Base-by-base conservation (phyloP, 2,113 vertebrate genomes). In the Xyrauchen texanus region DNA sequence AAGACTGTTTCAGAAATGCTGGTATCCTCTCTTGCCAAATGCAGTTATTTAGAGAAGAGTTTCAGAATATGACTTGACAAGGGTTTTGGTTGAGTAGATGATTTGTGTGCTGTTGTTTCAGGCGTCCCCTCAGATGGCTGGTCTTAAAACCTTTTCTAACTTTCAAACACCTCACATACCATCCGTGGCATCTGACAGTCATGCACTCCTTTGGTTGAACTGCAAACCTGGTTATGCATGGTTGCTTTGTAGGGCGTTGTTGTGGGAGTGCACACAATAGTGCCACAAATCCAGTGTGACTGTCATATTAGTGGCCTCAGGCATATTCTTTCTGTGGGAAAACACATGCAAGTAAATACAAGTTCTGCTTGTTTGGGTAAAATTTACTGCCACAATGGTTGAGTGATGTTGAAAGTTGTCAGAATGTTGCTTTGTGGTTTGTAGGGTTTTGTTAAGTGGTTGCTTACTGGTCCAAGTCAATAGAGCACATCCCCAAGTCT, bases 81-180 rank as follows among this genome's bases (percentile, higher is more conserved):
- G 67, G 21, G 15, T 6, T 68, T 10, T 21, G 52, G 49, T 52
- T 21, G 21, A 13, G 21, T 10, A n/a, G 34, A 45, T 57, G 52
- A 70, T 70, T 57, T 57, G 52, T 57, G 12, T 4, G 52, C 68
- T 69, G 68, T 34, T 34, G 21, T 44, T 70, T 70, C 68, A 70
- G 55, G 52, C 44, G 44, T 70, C 68, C 34, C 16, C 21, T 69
- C 21, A 55, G 47, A 70, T 57, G 21, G 16, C 9, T 47, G 53
- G 46, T 13, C n/a, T 8, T 7, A 4, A 47, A 1, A 2, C n/a
- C 0, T n/a, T 68, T 49, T 67, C 7, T 34, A 34, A 16, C 0
- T 9, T 16, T 68, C 46, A 21, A 3, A 51, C 46, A 10, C 47
- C 64, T 16, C 46, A 49, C 16, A 11, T n/a, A 10, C 4, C 13